Evolutionary conservation across 2,113 vertebrate genomes (phyloP), one percentile per base, ranked within the genome.

Genomic region (Pelmatolapia mariae): DNA sequence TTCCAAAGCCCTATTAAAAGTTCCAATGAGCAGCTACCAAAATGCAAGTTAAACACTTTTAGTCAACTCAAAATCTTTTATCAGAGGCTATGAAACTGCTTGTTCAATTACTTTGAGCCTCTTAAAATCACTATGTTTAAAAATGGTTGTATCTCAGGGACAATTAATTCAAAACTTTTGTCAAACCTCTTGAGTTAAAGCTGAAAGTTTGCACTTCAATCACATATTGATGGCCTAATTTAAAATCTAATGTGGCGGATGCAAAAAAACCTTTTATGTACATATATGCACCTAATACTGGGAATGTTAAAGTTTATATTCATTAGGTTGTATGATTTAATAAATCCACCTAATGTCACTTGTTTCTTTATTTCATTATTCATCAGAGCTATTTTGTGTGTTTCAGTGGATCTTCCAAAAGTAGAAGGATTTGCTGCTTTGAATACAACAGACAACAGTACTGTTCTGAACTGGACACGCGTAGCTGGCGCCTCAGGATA

Each of bases 341-440:
- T 73, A 73, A 45, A 45, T 73, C 68, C n/a, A 73, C 5, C 5
- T 43, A 73, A 73, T 45, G 22, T 73, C 40, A 50, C 16, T 76
- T 47, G 1, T 78, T 43, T 45, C 3, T 59, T 24, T 52, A 29
- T 24, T 38, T 73, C 4, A 19, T 68, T 45, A 5, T 82, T n/a
- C 73, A 18, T 59, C 3, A 36, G 5, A 57, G 4, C 10, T 47
- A 5, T 80, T 24, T 33, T 83, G 19, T 54, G 10, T 89, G 53
- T 78, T 90, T 84, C 88, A 97, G 97, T 95, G 96, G 96, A 96
- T 92, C 94, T 98, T 50, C 97, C 97, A 11, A 97, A 96, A 93
- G 97, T 98, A 87, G 94, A 76, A 0, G 91, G 90, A 16, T 97
- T 98, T 56, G 80, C 66, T 3, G 87, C 95, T 12, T 89, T 95